phyloP scores from a whole-genome alignment of 2,888 invertebrate genomes.

The Crepidodera aurea region DNA sequence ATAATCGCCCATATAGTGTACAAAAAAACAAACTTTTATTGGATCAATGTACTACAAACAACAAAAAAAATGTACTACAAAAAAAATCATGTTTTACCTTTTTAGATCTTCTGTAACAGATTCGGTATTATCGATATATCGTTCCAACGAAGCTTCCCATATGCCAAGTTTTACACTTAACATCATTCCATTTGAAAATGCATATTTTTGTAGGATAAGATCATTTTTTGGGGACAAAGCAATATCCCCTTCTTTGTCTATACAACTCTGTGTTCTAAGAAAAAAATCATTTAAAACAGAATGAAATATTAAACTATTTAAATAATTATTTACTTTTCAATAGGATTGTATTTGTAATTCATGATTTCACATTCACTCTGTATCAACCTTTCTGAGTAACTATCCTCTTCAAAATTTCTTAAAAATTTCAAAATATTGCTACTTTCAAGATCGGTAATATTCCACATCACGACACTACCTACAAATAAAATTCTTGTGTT shows the following conservation, averaged over 20 bases:
- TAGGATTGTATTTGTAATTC: slow-evolving; percentile 75
- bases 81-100: too few relatives aligned
- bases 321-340: slow-evolving; percentile 59
- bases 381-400: slow-evolving; percentile 74
- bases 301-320: neutral
- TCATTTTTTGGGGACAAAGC: slow-evolving; percentile 61
- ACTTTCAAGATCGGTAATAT: slow-evolving; percentile 81
- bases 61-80: too few relatives aligned
- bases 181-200: slow-evolving; percentile 93
- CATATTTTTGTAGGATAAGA: slow-evolving; percentile 79
- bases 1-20: too few relatives aligned
- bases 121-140: slow-evolving; percentile 84
- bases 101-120: slow-evolving; percentile 82
- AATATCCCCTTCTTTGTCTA: slow-evolving; percentile 56
- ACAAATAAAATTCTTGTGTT: too few relatives aligned
- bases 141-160: slow-evolving; percentile 89
- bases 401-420: slow-evolving; percentile 71
- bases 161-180: slow-evolving; percentile 93
- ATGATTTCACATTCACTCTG: slow-evolving; percentile 84
- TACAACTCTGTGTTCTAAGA: slow-evolving; percentile 51
- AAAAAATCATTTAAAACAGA: slow-evolving; percentile 22
- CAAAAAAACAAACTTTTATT: too few relatives aligned
- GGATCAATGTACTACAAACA: too few relatives aligned
- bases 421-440: slow-evolving; percentile 80
- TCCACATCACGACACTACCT: slow-evolving; percentile 86